Evolutionary conservation across 2,113 vertebrate genomes (phyloP), one percentile per base, ranked within the genome.

Genomic region (Lophius piscatorius): DNA sequence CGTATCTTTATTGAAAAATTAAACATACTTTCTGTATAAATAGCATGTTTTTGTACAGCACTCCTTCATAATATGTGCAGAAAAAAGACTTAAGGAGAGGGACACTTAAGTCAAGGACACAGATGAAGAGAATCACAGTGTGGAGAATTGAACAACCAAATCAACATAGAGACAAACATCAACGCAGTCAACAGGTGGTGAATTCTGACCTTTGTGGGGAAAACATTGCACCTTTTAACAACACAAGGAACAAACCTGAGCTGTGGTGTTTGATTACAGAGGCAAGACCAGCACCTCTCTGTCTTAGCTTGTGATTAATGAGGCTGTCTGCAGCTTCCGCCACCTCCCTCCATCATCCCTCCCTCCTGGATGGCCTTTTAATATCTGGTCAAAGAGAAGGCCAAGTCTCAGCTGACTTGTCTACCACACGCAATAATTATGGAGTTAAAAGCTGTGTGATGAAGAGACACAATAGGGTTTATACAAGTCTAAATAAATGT

Each of bases 1-100:
- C 59, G 73, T 78, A 69, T 85, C 87, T 94, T 93, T 95, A 95
- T 94, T 95, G 93, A 91, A 95, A 95, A 95, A 96, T 92, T 92
- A 94, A 94, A 94, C 91, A 92, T 91, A 83, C 91, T 93, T 93
- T 93, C 90, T 93, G 82, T 91, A 93, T 90, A 94, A 94, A 94
- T 89, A 94, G 72, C 31, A 88, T 52, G 50, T 91, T 56, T 0
- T 83, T 92, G 80, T 89, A 90, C 91, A 92, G 89, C 89, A 89
- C 81, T 82, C 80, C 84, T 81, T 76, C 75, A 69, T 81, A 83
- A 87, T 87, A 81, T 81, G 81, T 76, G 84, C 66, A 74, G 49
- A 64, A 61, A 65, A 74, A 74, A 75, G 40, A 61, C 56, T 57
- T 46, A 49, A 36, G 38, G 29, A 40, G 65, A 67, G 38, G 12